Conservation (phyloP, 2,113 vertebrate species). For the Sphaerodactylus townsendi region DNA sequence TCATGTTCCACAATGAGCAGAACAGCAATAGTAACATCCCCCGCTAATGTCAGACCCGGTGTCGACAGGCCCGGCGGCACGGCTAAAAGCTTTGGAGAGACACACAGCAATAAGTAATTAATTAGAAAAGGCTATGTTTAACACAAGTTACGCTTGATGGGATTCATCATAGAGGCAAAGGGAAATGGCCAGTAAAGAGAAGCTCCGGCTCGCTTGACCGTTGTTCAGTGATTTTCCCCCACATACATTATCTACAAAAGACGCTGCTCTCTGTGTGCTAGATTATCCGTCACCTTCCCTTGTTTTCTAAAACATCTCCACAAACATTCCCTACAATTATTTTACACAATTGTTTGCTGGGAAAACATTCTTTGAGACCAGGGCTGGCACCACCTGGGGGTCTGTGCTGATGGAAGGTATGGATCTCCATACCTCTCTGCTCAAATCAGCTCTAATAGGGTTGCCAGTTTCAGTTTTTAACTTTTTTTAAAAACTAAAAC, state of each 20-base stretch:
- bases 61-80: constrained; percentile 10
- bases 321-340: neutral
- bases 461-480: too few species aligned
- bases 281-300: neutral
- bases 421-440: too few species aligned
- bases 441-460: too few species aligned
- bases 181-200: neutral
- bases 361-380: neutral
- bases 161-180: constrained; percentile 30
- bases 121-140: constrained; percentile 37
- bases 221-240: constrained; percentile 13
- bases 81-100: neutral
- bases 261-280: neutral
- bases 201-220: constrained; percentile 8
- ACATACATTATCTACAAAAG: constrained; percentile 5
- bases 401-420: too few species aligned
- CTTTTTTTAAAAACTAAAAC: too few species aligned
- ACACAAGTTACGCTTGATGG: constrained; percentile 31
- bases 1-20: neutral
- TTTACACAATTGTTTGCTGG: neutral
- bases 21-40: neutral
- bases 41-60: neutral
- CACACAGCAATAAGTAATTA: constrained; percentile 15
- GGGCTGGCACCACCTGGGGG: neutral
- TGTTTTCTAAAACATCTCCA: neutral